These are phyloP conservation scores for Tetanocera ferruginea DNA, from an alignment of 2,888 invertebrate species.

Conservation along the genomic window DNA sequence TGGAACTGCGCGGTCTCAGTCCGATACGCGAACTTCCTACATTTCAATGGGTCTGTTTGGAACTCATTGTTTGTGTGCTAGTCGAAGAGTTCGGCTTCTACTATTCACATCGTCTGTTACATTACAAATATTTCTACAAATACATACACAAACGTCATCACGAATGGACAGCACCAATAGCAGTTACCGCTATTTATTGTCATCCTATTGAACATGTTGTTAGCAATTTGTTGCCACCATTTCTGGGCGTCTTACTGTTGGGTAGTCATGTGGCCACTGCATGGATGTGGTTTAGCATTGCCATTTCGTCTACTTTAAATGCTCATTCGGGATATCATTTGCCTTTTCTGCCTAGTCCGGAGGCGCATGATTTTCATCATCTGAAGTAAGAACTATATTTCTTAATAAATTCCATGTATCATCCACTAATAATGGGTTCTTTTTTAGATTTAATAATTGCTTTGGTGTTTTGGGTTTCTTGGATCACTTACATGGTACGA, in stretches of 20 bases:
- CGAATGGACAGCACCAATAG: slow-evolving; percentile 89
- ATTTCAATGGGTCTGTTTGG: slow-evolving; percentile 81
- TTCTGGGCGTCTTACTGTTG: slow-evolving; percentile 80
- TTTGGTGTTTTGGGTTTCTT: slow-evolving; percentile 86
- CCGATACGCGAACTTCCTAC: slow-evolving; percentile 80
- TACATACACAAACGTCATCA: slow-evolving; percentile 89
- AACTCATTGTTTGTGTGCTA: slow-evolving; percentile 80
- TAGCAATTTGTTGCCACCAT: slow-evolving; percentile 82
- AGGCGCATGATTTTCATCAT: slow-evolving; percentile 90
- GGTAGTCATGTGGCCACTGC: slow-evolving; percentile 83
- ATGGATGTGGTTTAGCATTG: slow-evolving; percentile 84
- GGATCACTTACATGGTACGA: slow-evolving; percentile 87
- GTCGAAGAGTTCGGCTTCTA: slow-evolving; percentile 87
- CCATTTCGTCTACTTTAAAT: slow-evolving; percentile 83
- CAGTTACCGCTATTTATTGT: slow-evolving; percentile 85
- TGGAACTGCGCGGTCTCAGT: slow-evolving; percentile 78
- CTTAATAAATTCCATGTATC: background rate
- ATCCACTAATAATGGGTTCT: background rate
- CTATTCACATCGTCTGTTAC: slow-evolving; percentile 86
- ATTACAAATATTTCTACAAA: slow-evolving; percentile 81
- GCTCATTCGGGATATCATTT: slow-evolving; percentile 89
- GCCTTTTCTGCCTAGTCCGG: slow-evolving; percentile 87
- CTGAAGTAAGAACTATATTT: slow-evolving; percentile 75
- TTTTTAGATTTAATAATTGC: slow-evolving; percentile 83
- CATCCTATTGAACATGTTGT: slow-evolving; percentile 84